These are phyloP conservation scores for Vulpes lagopus DNA, from an alignment of 2,113 vertebrate species.

Conservation along the genomic window DNA sequence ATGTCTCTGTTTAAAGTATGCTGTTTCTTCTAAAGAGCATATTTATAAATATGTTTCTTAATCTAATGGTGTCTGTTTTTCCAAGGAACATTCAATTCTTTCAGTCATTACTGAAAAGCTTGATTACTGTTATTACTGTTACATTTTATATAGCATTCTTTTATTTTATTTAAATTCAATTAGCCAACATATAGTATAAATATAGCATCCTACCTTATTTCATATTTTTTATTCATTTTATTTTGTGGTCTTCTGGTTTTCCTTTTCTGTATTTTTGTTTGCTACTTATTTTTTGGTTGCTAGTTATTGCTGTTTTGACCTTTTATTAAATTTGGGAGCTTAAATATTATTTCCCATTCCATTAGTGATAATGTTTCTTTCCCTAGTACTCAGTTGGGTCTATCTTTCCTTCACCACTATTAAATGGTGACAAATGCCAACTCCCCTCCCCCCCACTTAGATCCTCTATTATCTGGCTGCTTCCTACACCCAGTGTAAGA, in stretches of 20 bases:
- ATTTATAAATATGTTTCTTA: background rate
- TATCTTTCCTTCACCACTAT: background rate
- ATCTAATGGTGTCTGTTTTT: background rate
- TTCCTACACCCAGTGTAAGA: background rate
- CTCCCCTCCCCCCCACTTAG: too few species aligned
- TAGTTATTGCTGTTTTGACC: background rate
- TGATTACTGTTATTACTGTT: too few species aligned
- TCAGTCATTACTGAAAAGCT: background rate
- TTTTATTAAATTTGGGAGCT: background rate
- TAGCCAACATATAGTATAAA: too few species aligned
- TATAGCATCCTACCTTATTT: background rate
- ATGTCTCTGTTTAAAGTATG: conserved; percentile 13
- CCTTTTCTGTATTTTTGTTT: background rate
- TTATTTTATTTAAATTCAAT: too few species aligned
- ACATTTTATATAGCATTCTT: background rate
- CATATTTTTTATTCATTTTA: background rate
- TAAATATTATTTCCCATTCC: background rate
- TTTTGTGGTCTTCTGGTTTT: background rate
- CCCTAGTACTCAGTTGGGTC: background rate
- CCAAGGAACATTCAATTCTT: background rate
- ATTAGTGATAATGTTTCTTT: conserved; percentile 6
- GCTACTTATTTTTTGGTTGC: background rate
- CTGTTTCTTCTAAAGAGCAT: background rate
- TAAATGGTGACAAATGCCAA: background rate
- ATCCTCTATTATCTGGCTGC: background rate